These are phyloP conservation scores for Sebastiscus tertius DNA, from an alignment of 2,797 vertebrate genomes.

Conservation along the genomic window DNA sequence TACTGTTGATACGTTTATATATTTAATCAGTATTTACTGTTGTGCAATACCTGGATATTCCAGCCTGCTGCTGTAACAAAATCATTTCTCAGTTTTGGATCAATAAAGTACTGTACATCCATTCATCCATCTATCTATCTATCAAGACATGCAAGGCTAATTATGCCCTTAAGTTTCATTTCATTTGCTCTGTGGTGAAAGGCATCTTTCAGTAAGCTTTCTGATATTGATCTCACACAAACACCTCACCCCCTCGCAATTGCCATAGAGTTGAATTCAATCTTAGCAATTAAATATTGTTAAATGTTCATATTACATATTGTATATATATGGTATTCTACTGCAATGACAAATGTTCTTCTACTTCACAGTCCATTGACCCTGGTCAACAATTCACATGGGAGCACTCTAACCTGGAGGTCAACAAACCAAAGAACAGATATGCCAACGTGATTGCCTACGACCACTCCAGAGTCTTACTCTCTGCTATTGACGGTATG, in stretches of 20 bases:
- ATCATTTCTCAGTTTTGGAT: no score
- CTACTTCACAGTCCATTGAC: slow-evolving; percentile 91
- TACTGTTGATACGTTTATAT: no score
- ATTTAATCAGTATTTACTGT: no score
- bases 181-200: background rate
- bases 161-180: background rate
- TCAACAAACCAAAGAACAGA: slow-evolving; percentile 99
- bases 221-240: background rate
- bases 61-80: no score
- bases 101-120: no score
- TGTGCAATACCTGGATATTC: no score
- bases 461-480: slow-evolving; percentile 96
- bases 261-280: background rate
- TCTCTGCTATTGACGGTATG: slow-evolving; percentile 96
- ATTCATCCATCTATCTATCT: background rate
- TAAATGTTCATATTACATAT: background rate
- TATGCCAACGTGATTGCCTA: slow-evolving; percentile 99
- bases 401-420: slow-evolving; percentile 99
- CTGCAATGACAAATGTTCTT: slow-evolving; percentile 25
- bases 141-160: background rate
- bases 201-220: background rate
- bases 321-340: background rate
- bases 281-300: background rate
- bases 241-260: background rate
- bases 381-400: slow-evolving; percentile 99